Conservation (phyloP, 2,888 invertebrate species). For the Psylliodes chrysocephalus region DNA sequence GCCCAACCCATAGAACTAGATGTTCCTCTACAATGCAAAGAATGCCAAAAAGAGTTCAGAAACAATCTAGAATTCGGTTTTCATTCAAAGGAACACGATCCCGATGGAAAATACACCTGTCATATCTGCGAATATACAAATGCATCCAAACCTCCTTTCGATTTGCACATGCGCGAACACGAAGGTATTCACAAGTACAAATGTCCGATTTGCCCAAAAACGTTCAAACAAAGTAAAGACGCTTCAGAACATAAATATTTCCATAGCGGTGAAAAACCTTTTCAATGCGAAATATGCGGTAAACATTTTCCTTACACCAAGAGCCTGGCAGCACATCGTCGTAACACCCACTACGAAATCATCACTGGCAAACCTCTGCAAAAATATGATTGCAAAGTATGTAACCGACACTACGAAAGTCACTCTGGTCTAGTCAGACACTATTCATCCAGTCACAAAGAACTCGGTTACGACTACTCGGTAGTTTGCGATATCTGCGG, state of each 20-base stretch:
- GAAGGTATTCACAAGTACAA: conserved; percentile 52
- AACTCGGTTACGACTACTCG: conserved; percentile 63
- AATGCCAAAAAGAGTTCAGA: conserved; percentile 67
- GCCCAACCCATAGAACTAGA: conserved; percentile 50
- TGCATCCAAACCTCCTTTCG: conserved; percentile 51
- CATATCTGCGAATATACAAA: conserved; percentile 56
- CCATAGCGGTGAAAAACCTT: conserved; percentile 61
- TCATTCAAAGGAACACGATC: conserved; percentile 57
- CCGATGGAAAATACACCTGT: conserved; percentile 54
- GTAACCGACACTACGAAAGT: conserved; percentile 61
- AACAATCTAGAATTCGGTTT: conserved; percentile 57
- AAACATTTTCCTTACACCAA: conserved; percentile 65
- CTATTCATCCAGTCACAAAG: conserved; percentile 50
- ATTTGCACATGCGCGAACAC: conserved; percentile 54
- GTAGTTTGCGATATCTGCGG: conserved; percentile 58
- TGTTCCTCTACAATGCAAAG: conserved; percentile 65
- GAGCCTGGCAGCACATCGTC: conserved; percentile 65
- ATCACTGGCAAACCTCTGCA: conserved; percentile 53
- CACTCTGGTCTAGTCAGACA: conserved; percentile 50
- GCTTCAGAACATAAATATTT: conserved; percentile 62
- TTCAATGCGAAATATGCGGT: conserved; percentile 67
- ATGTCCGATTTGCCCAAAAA: conserved; percentile 51
- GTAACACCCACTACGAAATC: conserved; percentile 64
- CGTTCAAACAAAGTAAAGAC: conserved; percentile 63
- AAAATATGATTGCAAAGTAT: conserved; percentile 64